Conservation (phyloP, 92 coral and sea anemone species). For the Zoanthus gigantus region DNA sequence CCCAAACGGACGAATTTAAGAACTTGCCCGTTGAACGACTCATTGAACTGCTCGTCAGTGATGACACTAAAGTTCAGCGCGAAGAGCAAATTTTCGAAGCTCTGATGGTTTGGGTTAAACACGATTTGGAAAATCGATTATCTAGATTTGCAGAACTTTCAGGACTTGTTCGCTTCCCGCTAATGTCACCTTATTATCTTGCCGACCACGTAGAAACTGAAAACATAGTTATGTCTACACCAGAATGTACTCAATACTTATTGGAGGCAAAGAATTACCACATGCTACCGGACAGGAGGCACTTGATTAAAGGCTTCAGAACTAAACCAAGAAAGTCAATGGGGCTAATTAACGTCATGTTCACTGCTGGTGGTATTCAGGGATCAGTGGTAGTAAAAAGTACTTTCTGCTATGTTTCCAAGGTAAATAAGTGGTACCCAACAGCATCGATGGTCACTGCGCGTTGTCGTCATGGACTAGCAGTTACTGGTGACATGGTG, state of each 20-base stretch:
- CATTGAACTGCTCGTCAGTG: conserved; percentile 79
- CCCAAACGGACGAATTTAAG: conserved; percentile 95
- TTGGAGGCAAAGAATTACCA: conserved; percentile 98
- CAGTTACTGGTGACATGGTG: conserved; percentile 98
- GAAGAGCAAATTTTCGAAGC: conserved; percentile 98
- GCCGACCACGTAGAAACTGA: conserved; percentile 98
- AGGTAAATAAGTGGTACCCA: conserved; percentile 89
- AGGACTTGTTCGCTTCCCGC: conserved; percentile 87
- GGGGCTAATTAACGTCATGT: conserved; percentile 94
- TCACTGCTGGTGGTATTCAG: conserved; percentile 98
- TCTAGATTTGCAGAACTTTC: conserved; percentile 76
- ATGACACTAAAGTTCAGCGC: conserved; percentile 90
- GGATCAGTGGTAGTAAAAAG: conserved; percentile 89
- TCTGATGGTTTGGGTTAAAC: conserved; percentile 84
- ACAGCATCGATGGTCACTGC: conserved; percentile 89
- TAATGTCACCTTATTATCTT: conserved; percentile 96
- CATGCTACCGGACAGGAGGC: conserved; percentile 96
- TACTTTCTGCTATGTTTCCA: conserved; percentile 91
- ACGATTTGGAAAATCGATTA: conserved; percentile 76
- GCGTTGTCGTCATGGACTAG: conserved; percentile 96
- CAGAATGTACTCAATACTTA: conserved; percentile 88
- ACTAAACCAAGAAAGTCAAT: conserved; percentile 90
- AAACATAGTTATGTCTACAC: conserved; percentile 80
- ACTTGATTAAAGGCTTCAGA: conserved; percentile 90
- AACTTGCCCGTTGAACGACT: conserved; percentile 82